Evolutionary conservation across 2,113 vertebrate genomes (phyloP).

Genomic region (Columba janthina): DNA sequence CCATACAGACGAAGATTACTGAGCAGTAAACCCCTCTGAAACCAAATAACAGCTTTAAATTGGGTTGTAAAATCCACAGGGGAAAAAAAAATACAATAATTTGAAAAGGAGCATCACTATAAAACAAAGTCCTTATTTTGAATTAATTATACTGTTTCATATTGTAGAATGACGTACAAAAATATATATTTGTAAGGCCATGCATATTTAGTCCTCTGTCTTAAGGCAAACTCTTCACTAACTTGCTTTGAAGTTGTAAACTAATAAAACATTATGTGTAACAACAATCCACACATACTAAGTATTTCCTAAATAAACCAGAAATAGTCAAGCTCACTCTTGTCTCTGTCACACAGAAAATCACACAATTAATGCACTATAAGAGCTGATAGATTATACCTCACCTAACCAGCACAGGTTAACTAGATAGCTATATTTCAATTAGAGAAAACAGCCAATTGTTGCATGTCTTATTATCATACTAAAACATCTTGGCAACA

Average conservation of each 20-base stretch:
- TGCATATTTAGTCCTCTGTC: slow-evolving; percentile 29
- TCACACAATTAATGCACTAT: background rate
- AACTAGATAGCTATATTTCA: slow-evolving; percentile 66
- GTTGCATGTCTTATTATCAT: slow-evolving; percentile 73
- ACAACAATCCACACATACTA: slow-evolving; percentile 46
- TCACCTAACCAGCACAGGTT: slow-evolving; percentile 68
- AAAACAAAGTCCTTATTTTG: background rate
- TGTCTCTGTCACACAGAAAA: slow-evolving; percentile 45
- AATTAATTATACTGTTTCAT: background rate
- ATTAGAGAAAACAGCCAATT: slow-evolving; percentile 73
- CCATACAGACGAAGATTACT: accelerated
- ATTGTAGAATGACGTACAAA: background rate
- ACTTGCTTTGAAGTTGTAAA: slow-evolving; percentile 37
- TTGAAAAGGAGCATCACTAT: background rate
- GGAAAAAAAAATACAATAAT: background rate
- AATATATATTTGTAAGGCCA: background rate
- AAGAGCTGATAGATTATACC: slow-evolving; percentile 40
- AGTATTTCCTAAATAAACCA: slow-evolving; percentile 61
- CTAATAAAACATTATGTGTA: slow-evolving; percentile 61
- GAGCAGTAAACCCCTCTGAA: background rate
- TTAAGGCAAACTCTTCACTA: slow-evolving; percentile 28
- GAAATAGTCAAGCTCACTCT: slow-evolving; percentile 60
- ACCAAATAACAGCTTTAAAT: background rate
- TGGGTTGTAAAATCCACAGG: background rate
- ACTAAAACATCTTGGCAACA: slow-evolving; percentile 76